A percentile compares a stretch with the other conserved stretches of the same genome.
Conservation (phyloP, 2,888 invertebrate species). For the Esperia sulphurella region DNA sequence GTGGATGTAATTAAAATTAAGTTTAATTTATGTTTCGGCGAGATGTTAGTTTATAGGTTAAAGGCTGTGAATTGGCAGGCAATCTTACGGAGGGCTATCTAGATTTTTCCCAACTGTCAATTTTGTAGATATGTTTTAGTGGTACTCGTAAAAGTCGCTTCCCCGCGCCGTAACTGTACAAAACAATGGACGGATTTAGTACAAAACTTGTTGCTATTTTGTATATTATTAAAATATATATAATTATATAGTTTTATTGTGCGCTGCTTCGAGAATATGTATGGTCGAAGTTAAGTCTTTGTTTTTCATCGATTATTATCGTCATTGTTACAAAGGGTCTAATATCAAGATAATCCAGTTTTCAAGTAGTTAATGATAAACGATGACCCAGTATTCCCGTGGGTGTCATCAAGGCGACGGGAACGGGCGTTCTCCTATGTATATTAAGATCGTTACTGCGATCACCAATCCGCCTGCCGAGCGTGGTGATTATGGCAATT, state of each 20-base stretch:
- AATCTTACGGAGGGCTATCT: constrained; percentile 10
- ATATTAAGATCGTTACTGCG: too few relatives aligned
- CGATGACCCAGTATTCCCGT: too few relatives aligned
- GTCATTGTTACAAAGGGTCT: too few relatives aligned
- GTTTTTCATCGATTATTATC: too few relatives aligned
- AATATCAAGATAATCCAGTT: too few relatives aligned
- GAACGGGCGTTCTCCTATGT: too few relatives aligned
- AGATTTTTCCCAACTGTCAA: background rate
- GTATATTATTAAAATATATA: constrained; percentile 67
- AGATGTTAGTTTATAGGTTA: constrained; percentile 25
- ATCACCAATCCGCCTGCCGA: too few relatives aligned
- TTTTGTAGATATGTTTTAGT: constrained; percentile 14
- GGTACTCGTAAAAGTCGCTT: constrained; percentile 27
- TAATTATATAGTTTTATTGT: constrained; percentile 59
- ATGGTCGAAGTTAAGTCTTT: constrained; percentile 30
- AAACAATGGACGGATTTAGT: constrained; percentile 68
- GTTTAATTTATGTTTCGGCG: constrained; percentile 17
- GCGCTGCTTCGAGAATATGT: constrained; percentile 37
- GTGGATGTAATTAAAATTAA: constrained; percentile 12
- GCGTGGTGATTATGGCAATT: too few relatives aligned
- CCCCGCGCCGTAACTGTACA: constrained; percentile 67
- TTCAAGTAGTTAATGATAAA: too few relatives aligned
- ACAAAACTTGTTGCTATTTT: constrained; percentile 79
- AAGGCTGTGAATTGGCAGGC: constrained; percentile 42
- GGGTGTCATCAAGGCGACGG: too few relatives aligned